Evolutionary conservation across 2,797 vertebrate genomes (phyloP).

Genomic region (Rhinichthys osculus): DNA sequence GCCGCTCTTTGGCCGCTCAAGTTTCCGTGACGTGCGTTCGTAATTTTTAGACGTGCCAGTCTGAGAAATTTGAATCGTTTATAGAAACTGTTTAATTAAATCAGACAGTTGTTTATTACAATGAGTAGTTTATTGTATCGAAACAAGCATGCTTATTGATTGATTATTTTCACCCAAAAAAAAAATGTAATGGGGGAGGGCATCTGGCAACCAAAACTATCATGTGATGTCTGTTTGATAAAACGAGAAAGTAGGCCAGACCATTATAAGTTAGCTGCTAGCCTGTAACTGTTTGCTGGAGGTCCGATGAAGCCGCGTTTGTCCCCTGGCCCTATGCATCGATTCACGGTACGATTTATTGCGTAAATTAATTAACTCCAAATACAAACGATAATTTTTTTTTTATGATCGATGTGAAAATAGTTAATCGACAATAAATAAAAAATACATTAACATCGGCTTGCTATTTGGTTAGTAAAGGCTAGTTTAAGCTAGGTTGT

Average conservation of each 20-base stretch:
- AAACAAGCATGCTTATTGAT: neutral
- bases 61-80: neutral
- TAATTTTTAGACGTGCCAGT: neutral
- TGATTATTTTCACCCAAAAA: neutral
- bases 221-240: neutral
- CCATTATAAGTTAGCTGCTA: neutral
- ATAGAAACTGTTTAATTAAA: neutral
- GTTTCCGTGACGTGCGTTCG: slow-evolving; percentile 11
- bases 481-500: neutral
- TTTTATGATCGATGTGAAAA: neutral
- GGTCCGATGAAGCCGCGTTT: neutral
- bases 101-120: neutral
- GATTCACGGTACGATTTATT: slow-evolving; percentile 8
- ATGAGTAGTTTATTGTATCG: neutral
- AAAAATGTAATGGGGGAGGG: neutral
- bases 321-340: neutral
- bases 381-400: neutral
- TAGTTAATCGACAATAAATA: neutral
- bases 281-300: neutral
- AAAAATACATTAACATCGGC: neutral
- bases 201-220: slow-evolving; percentile 6
- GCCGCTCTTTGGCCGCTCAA: too few relatives aligned
- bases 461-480: neutral
- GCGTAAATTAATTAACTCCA: neutral
- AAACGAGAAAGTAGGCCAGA: neutral